A percentile compares a stretch with the other conserved stretches of the same genome.
Conservation (phyloP, 2,888 invertebrate genomes). For the Macrosoma leucophasiata region DNA sequence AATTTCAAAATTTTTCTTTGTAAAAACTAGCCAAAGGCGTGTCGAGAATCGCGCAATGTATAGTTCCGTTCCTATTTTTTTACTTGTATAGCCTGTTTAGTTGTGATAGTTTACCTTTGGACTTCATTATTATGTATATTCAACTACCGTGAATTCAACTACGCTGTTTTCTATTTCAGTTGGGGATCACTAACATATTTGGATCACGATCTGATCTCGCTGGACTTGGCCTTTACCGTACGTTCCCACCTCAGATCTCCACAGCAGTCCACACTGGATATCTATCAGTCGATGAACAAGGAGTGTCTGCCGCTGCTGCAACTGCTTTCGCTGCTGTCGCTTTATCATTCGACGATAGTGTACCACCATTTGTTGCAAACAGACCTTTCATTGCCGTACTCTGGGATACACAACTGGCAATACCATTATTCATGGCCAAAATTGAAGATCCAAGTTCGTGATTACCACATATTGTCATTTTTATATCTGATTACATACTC, state of each 20-base stretch:
- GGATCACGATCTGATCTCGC: conserved; percentile 45
- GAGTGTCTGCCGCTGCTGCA: conserved; percentile 65
- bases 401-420: conserved; percentile 55
- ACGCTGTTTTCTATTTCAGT: conserved; percentile 43
- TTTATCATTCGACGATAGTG: conserved; percentile 55
- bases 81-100: too few relatives aligned
- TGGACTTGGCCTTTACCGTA: conserved; percentile 40
- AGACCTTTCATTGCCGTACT: conserved; percentile 69
- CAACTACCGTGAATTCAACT: too few relatives aligned
- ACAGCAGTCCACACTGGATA: conserved; percentile 67
- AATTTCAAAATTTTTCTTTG: too few relatives aligned
- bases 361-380: conserved; percentile 49
- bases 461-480: conserved; percentile 14
- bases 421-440: conserved; percentile 69
- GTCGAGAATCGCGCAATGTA: too few relatives aligned
- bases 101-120: too few relatives aligned
- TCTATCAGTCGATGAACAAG: conserved; percentile 70
- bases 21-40: too few relatives aligned
- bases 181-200: conserved; percentile 64
- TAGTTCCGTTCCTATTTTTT: too few relatives aligned
- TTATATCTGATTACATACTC: too few relatives aligned
- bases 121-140: too few relatives aligned
- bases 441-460: conserved; percentile 59
- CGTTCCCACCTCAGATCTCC: conserved; percentile 47
- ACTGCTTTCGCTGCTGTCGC: conserved; percentile 62